phyloP scores from a whole-genome alignment of 2,113 vertebrate species.

The Rhynchomys soricoides region DNA sequence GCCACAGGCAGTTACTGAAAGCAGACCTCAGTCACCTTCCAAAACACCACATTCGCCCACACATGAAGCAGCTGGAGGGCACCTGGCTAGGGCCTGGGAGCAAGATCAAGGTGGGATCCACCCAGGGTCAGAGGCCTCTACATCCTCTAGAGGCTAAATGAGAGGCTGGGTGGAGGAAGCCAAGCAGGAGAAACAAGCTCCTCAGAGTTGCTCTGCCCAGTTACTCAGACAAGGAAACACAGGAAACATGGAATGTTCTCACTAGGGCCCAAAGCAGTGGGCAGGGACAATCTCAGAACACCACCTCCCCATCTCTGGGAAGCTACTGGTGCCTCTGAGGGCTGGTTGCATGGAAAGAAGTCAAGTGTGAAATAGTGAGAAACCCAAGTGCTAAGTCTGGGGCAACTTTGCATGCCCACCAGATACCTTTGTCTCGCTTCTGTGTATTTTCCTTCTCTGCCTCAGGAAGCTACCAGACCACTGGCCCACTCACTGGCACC shows the following conservation, averaged over 20 bases:
- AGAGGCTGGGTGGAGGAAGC: neutral
- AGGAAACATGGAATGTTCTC: neutral
- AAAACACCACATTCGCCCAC: neutral
- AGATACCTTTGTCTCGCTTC: accelerated
- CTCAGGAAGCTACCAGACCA: accelerated
- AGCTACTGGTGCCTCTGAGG: no score
- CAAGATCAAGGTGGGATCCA: neutral
- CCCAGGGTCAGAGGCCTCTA: neutral
- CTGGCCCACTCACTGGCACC: accelerated
- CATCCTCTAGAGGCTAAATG: neutral
- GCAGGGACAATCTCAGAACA: neutral
- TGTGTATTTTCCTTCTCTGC: accelerated
- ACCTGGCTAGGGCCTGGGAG: neutral
- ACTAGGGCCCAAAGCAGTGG: neutral
- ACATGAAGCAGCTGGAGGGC: neutral
- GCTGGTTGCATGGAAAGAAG: accelerated
- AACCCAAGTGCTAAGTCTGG: neutral
- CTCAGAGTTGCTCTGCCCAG: neutral
- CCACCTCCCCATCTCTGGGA: neutral
- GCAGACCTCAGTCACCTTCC: neutral
- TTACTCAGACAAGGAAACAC: slow-evolving; percentile 32
- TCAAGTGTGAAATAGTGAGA: accelerated
- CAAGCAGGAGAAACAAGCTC: neutral
- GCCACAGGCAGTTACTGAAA: accelerated
- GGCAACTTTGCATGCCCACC: accelerated